Evolutionary conservation across 2,113 vertebrate genomes (phyloP).

Genomic region (Electrona antarctica): DNA sequence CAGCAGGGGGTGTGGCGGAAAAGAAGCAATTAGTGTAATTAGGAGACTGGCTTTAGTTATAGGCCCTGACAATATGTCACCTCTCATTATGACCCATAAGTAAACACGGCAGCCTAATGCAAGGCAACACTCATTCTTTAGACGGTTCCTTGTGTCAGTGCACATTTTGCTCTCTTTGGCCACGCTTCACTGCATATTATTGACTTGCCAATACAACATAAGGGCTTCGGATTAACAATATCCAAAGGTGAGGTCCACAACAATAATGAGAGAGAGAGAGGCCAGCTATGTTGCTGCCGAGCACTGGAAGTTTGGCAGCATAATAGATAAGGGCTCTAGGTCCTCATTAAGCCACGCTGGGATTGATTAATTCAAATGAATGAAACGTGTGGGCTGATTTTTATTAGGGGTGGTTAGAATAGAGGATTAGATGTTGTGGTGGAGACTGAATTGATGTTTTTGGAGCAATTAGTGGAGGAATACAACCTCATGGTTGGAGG

Average conservation of each 20-base stretch:
- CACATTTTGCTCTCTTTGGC: conserved; percentile 65
- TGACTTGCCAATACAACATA: conserved; percentile 70
- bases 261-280: conserved; percentile 27
- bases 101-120: conserved; percentile 73
- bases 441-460: conserved; percentile 20
- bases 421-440: background rate
- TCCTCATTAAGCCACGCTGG: conserved; percentile 26
- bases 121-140: conserved; percentile 70
- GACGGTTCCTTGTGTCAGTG: conserved; percentile 70
- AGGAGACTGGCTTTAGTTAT: conserved; percentile 63
- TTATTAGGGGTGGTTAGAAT: conserved; percentile 27
- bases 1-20: conserved; percentile 54
- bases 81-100: conserved; percentile 37
- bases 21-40: conserved; percentile 81
- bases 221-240: conserved; percentile 50
- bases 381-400: conserved; percentile 45
- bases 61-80: no score
- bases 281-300: conserved; percentile 40
- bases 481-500: background rate
- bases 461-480: conserved; percentile 1
- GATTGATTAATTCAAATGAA: conserved; percentile 43
- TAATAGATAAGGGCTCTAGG: no score
- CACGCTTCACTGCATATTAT: conserved; percentile 62
- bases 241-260: conserved; percentile 41
- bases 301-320: conserved; percentile 38